Percentiles rank a stretch among this genome's conserved stretches.
phyloP scores from a whole-genome alignment of 2,797 vertebrate species.

The Caiman crocodilus region DNA sequence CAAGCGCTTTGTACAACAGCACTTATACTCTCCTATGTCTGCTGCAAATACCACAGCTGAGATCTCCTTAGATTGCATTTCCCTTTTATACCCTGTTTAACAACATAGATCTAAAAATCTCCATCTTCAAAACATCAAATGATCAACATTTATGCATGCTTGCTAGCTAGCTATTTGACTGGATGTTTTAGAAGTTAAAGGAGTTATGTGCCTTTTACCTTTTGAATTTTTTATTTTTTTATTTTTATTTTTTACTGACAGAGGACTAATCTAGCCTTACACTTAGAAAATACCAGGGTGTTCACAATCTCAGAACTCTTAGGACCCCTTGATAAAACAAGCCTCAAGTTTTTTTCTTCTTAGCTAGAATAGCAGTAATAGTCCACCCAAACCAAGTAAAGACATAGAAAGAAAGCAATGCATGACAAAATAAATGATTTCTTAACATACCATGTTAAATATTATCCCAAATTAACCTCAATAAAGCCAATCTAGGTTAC shows the following conservation, averaged over 20 bases:
- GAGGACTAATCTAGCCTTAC: background rate
- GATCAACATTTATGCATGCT: conserved; percentile 14
- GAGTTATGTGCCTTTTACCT: background rate
- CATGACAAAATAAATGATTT: background rate
- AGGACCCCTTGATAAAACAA: background rate
- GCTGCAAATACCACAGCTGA: too few species aligned
- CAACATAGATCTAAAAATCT: background rate
- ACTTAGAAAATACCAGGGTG: background rate
- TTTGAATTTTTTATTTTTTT: background rate
- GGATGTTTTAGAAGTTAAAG: too few species aligned
- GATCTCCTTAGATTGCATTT: too few species aligned
- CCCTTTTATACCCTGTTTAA: too few species aligned
- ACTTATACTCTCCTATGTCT: too few species aligned
- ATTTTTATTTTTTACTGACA: too few species aligned
- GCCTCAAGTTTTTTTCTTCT: background rate
- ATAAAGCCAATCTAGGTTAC: background rate
- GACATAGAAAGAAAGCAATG: background rate
- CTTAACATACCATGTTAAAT: background rate
- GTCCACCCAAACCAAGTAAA: background rate
- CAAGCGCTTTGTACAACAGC: too few species aligned
- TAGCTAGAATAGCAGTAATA: background rate
- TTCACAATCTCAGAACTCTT: background rate
- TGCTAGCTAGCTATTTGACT: background rate
- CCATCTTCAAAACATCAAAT: background rate
- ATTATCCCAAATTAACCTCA: background rate